Base-by-base conservation (phyloP, 2,113 vertebrate species). In the Aegypius monachus region DNA sequence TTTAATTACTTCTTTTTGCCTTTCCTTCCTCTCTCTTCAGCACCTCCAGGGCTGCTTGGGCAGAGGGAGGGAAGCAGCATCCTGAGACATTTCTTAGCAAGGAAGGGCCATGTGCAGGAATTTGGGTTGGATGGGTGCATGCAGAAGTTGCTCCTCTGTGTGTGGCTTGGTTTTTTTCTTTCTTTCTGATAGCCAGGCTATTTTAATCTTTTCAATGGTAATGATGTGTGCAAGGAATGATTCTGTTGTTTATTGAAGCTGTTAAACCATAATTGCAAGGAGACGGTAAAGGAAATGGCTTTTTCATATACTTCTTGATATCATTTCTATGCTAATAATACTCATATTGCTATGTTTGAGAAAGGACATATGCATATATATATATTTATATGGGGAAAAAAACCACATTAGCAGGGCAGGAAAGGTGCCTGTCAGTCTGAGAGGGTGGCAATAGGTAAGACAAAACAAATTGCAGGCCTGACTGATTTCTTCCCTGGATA, bases 191-290 rank as follows among this genome's bases (percentile, higher is more conserved):
- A 93, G 67, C 67, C 31, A 56, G 72, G 43, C 42, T 86, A 16
- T 91, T 96, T 96, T 88, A 95, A 93, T 97, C 81, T 91, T 95
- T 96, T 87, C 79, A 92, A n/a, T 0, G 15, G 55, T 82, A 94
- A 97, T 83, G 90, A 91, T 83, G 92, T 86, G 72, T 95, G 78
- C n/a, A 87, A 90, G 43, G 73, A 95, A 95, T 82, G 17, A 86
- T 93, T 82, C 93, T 92, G 80, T 79, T 95, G 85, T 97, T 95
- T 95, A 67, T 86, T 96, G 90, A 97, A 96, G 86, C 81, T 96
- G 73, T 22, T 88, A 89, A 92, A 92, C 32, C 73, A 58, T 96
- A 95, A 95, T 86, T 97, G 68, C 80, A 92, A 93, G 59, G 82
- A 94, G 17, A 90, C 18, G 40, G 50, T 97, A 89, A 79, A 91